Conservation (phyloP, 2,888 invertebrate species). For the Corbicula japonica region DNA sequence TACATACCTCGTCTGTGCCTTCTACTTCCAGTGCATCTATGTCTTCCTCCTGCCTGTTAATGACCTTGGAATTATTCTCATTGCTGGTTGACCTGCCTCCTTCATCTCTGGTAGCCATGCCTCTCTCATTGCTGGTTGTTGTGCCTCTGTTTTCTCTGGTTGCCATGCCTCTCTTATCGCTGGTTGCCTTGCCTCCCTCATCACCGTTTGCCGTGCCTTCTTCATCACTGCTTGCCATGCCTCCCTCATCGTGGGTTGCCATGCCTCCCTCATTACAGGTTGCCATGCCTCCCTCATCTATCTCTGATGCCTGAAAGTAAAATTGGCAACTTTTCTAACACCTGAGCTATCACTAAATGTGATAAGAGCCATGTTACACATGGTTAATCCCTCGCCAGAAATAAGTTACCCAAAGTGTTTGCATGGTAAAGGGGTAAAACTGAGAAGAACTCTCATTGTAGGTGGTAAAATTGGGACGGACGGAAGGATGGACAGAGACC, state of each 20-base stretch:
- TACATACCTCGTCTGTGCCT: constrained; percentile 22
- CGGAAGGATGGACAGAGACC: no score
- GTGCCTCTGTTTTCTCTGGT: constrained; percentile 1
- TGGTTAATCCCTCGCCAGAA: not conserved
- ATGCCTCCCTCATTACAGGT: not conserved
- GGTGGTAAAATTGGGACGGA: no score
- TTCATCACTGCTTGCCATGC: constrained; percentile 7
- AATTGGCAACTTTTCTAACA: constrained; percentile 35
- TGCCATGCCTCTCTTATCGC: constrained; percentile 11
- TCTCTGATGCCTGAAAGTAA: constrained; percentile 1
- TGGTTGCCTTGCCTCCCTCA: constrained; percentile 10
- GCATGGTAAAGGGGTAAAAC: no score
- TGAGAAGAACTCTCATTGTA: no score
- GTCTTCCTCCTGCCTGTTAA: constrained; percentile 5
- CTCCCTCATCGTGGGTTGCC: constrained; percentile 1
- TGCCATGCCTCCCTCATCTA: constrained; percentile 2
- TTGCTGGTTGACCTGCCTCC: constrained; percentile 6
- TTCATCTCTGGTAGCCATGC: constrained; percentile 12
- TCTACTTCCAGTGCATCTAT: constrained; percentile 16
- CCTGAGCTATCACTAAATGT: constrained; percentile 16
- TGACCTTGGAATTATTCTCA: constrained; percentile 18
- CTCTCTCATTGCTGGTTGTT: constrained; percentile 1
- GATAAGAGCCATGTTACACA: constrained; percentile 17
- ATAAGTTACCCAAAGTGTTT: no score
- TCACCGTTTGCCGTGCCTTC: constrained; percentile 18